Percentiles rank a stretch among this genome's conserved stretches.
phyloP scores from a whole-genome alignment of 2,113 vertebrate species.

The Hirundichthys speculiger region DNA sequence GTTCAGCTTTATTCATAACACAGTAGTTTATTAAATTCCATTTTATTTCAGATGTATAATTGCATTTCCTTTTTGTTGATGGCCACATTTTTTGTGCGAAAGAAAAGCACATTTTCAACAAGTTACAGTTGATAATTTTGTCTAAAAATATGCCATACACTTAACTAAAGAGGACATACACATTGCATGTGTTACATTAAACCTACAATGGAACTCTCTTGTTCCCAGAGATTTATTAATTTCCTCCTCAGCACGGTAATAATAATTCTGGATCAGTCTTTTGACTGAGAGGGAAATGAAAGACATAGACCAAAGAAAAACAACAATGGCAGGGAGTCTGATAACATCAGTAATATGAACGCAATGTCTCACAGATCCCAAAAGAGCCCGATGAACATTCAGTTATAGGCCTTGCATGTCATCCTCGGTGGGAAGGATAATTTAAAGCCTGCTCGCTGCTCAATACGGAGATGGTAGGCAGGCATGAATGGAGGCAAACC shows the following conservation, averaged over 20 bases:
- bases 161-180: not conserved
- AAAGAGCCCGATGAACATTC: slow-evolving; percentile 24
- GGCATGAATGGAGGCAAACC: slow-evolving; percentile 15
- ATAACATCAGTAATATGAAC: slow-evolving; percentile 76
- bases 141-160: not conserved
- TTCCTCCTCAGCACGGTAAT: slow-evolving; percentile 59
- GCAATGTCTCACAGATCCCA: slow-evolving; percentile 44
- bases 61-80: too few species aligned
- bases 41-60: too few species aligned
- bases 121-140: too few species aligned
- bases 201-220: slow-evolving; percentile 32
- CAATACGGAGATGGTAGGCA: slow-evolving; percentile 11
- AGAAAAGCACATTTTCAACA: too few species aligned
- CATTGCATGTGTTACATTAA: slow-evolving; percentile 19
- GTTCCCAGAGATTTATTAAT: slow-evolving; percentile 61
- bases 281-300: slow-evolving; percentile 66
- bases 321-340: slow-evolving; percentile 47
- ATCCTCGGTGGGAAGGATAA: slow-evolving; percentile 17
- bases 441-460: slow-evolving; percentile 36
- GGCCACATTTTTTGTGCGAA: too few species aligned
- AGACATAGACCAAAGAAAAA: slow-evolving; percentile 47
- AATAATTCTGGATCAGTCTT: slow-evolving; percentile 54
- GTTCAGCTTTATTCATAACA: too few species aligned
- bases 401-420: slow-evolving; percentile 18
- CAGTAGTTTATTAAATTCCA: too few species aligned